Percentiles rank a stretch among this genome's conserved stretches.
Evolutionary conservation across 2,113 vertebrate genomes (phyloP).

Genomic region (Hippotragus niger): DNA sequence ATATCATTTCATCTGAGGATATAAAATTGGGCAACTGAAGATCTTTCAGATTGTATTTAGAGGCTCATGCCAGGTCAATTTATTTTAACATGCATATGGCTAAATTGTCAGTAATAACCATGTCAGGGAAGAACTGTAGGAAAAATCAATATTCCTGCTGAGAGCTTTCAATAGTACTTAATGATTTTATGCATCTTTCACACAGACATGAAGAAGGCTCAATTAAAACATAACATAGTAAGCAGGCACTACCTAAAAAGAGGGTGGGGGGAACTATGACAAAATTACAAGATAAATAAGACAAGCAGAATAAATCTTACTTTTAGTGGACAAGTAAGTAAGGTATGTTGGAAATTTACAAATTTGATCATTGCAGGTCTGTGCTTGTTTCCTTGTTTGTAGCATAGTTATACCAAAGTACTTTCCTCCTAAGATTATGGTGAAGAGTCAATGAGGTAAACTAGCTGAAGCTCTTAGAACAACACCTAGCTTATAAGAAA

Average conservation of each 20-base stretch:
- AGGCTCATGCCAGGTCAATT: neutral
- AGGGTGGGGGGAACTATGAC: neutral
- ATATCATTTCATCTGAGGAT: neutral
- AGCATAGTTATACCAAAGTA: neutral
- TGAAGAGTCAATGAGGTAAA: neutral
- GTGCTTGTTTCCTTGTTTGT: neutral
- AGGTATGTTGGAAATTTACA: neutral
- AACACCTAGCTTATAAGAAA: neutral
- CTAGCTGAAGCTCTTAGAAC: neutral
- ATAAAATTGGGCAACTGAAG: neutral
- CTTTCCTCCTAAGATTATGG: neutral
- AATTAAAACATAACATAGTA: neutral
- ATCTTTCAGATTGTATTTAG: neutral
- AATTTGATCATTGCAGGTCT: neutral
- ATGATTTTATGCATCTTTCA: conserved; percentile 26
- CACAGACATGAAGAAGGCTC: conserved; percentile 14
- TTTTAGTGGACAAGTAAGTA: neutral
- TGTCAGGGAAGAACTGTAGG: neutral
- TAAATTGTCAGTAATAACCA: conserved; percentile 33
- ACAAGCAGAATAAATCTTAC: neutral
- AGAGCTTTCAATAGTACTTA: conserved; percentile 41
- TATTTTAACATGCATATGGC: conserved; percentile 19
- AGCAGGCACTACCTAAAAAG: neutral
- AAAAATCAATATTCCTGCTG: conserved; percentile 36
- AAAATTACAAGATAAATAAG: neutral